Evolutionary conservation across 2,113 vertebrate genomes (phyloP), one percentile per base, ranked within the genome.

Genomic region (Erinaceus europaeus): DNA sequence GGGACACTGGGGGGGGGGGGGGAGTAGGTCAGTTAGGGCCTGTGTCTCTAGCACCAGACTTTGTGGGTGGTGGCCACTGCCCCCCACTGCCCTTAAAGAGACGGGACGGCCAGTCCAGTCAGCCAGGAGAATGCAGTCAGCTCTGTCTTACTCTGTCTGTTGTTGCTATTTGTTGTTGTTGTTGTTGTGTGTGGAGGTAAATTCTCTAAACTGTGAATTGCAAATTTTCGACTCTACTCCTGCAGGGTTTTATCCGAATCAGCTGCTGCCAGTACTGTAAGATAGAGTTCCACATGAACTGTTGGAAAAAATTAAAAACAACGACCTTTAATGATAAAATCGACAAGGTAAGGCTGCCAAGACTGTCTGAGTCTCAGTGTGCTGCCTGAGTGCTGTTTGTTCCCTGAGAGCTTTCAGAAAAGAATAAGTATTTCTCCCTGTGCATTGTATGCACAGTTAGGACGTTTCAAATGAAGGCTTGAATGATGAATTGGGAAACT

Each of bases 301-400:
- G 99, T 93, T 99, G 99, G 99, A 99, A 99, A 89, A 98, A 97
- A 72, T 83, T 99, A 69, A 99, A 99, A 96, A 91, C 97, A 3
- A 38, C 94, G 0, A 93, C 40, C 8, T 98, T 97, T 85, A 96
- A 93, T 90, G 98, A 99, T 95, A 99, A 98, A 96, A 98, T 95
- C 80, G 98, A 99, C 95, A 99, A 99, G 98, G 99, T 99, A 95
- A 96, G 94, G 12, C 34, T 69, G 32, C 68, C 21, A 29, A 53
- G 15, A 86, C 76, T 81, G 15, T 85, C 18, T 94, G 27, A 67
- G 67, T 74, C 85, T 29, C 72, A 46, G n/a, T 72, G 18, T 74
- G 27, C 5, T 68, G 84, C 17, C 8, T 80, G 10, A n/a, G 12
- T 36, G 3, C 57, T 55, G 13, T 38, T 20, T 15, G 18, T 21